phyloP scores from a whole-genome alignment of 2,888 invertebrate species.

The Podotricha telesiphe region DNA sequence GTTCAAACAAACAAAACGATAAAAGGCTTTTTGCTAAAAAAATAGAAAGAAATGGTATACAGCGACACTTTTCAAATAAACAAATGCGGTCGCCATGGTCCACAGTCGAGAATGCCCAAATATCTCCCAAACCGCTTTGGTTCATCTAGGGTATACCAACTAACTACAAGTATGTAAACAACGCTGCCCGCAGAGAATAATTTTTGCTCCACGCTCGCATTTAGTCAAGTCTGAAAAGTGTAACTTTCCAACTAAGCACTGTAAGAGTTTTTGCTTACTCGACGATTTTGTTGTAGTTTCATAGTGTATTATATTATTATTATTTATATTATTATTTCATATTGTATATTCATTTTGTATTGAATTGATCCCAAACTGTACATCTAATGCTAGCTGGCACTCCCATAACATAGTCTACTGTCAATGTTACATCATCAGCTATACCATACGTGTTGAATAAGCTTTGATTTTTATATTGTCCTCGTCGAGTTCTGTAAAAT shows the following conservation, averaged over 20 bases:
- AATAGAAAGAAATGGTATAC: constrained; percentile 39
- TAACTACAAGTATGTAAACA: constrained; percentile 36
- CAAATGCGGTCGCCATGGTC: constrained; percentile 52
- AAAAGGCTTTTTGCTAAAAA: background rate
- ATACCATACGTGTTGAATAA: background rate
- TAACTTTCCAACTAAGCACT: constrained; percentile 20
- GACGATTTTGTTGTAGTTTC: constrained; percentile 14
- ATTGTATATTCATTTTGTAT: no score
- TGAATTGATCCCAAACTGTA: constrained; percentile 52
- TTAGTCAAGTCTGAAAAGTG: constrained; percentile 27
- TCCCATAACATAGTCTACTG: constrained; percentile 57
- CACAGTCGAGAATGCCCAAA: constrained; percentile 58
- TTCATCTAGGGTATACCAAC: constrained; percentile 27
- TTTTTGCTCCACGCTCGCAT: constrained; percentile 27
- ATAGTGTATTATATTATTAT: no score
- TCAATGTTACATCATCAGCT: background rate
- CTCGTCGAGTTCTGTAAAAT: no score
- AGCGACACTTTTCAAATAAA: constrained; percentile 59
- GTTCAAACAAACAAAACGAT: background rate
- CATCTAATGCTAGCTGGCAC: constrained; percentile 3
- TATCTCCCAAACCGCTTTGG: constrained; percentile 47
- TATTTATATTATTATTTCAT: no score
- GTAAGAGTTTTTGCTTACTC: constrained; percentile 10
- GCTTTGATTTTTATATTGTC: background rate
- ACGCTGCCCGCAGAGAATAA: constrained; percentile 34